Base-by-base conservation (phyloP, 1,140 invertebrate species). In the Notospermus geniculatus region DNA sequence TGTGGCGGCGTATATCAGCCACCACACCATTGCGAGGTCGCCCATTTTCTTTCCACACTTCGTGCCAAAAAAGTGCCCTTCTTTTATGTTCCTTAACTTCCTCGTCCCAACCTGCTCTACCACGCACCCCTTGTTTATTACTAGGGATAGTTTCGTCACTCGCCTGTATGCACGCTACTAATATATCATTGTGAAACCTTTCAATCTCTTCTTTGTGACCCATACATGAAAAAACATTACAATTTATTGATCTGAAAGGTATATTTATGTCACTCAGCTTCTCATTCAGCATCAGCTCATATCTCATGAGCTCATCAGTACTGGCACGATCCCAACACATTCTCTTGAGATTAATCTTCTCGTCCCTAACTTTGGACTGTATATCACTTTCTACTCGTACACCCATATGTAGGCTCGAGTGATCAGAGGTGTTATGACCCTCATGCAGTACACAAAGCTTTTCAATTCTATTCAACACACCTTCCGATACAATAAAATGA, bases 61-160 rank as follows among this genome's bases (percentile, higher is more conserved):
- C 25, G n/a, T 50, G 46, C 46, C 46, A 50, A 27, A 50, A n/a
- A 23, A 50, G 25, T n/a, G 46, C 46, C n/a, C n/a, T 5, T 7
- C 25, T 5, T 19, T 27, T 5, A 7, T 23, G 4, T 9, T 50
- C 25, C 4, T 27, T 50, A 7, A n/a, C 46, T 5, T 50, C 25
- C 4, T 50, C 46, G 4, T 50, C 46, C 46, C 46, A 50, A 19
- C 46, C 46, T 50, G 46, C 32, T 19, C 25, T 23, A 50, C 19
- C 46, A 36, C 15, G 32, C 32, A 36, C 32, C 32, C 32, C 32
- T 15, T 36, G 32, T 4, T 36, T 36, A 36, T 15, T 7, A 36
- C 5, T 7, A 36, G 32, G 32, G 4, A 36, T 36, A 7, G 32
- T 36, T 15, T 7, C 32, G 5, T 7, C 4, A 36, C 32, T 36